Evolutionary conservation across 1,140 invertebrate genomes (phyloP), one percentile per base, ranked within the genome.

Genomic region (Nymphalis io): DNA sequence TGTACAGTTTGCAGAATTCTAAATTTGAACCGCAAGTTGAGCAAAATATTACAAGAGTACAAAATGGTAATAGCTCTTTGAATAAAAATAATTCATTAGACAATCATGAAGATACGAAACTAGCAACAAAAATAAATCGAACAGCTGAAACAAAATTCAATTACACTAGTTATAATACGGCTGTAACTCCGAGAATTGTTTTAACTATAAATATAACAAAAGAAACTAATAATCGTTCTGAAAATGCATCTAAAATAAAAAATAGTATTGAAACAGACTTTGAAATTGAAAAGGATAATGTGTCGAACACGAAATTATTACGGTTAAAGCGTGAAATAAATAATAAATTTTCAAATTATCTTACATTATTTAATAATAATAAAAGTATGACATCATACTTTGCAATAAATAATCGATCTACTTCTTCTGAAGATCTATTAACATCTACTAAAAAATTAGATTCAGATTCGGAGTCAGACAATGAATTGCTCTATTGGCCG

Each of bases 401-500:
- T 38, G 38, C 38, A 65, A 27, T 12, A 40, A 21, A 39, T 15
- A 58, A 18, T 27, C 51, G 44, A 42, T 44, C 63, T n/a, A 20
- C 20, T 27, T 21, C 8, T 16, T 18, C 46, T n/a, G 16, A 21
- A 15, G 46, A 16, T 39, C 38, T n/a, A n/a, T n/a, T 33, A 0
- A 33, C 3, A 33, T 33, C 40, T 18, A 8, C 13, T 27, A 55
- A 78, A 55, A 81, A 79, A 51, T 33, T 62, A n/a, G 55, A 64
- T 40, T 60, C 60, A 71, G 61, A 20, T 12, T 16, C 70, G 5
- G 46, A 69, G 10, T 62, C 20, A 15, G 79, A 86, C 21, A 53
- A 42, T 15, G 84, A 87, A 55, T 73, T 91, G 67, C 76, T 87
- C 48, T 83, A 87, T 66, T 91, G 89, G 89, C 84, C 89, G 18